Evolutionary conservation across 2,797 vertebrate species (phyloP), one percentile per base, ranked within the genome.

Genomic region (Argya squamiceps): DNA sequence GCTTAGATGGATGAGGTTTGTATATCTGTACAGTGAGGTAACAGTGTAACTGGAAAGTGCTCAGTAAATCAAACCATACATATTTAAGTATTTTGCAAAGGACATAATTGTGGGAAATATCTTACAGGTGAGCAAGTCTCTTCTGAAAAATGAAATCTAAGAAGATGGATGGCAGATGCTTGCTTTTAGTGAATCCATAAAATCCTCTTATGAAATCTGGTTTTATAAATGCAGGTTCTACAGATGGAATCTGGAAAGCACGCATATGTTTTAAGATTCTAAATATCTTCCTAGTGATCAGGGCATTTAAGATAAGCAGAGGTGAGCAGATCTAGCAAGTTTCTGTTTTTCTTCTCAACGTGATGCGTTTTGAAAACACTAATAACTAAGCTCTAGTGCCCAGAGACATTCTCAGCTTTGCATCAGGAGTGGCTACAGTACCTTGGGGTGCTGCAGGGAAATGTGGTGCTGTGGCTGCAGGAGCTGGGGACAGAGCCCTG

Each of bases 141-240:
- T 44, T 89, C 92, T 87, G 84, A 92, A 95, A 92, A 89, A 87
- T 74, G 56, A 94, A 87, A 79, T 67, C 30, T 62, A 79, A 91
- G 76, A 92, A 46, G 71, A 89, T 55, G 79, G 71, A 89, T 55
- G 79, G n/a, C 91, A 91, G 64, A 63, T 85, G 43, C 49, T 92
- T 76, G 43, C 36, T 81, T 86, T 95, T 88, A 85, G 29, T 88
- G 11, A 44, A 62, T 84, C 46, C n/a, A 68, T 89, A 75, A 88
- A 94, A 83, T 68, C 77, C 20, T 80, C 23, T 23, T 64, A 63
- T 26, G 37, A 81, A 71, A 88, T 44, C 75, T 74, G 83, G 21
- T 91, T 94, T 91, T 93, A 24, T 79, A 53, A 80, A 88, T 96
- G 58, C 20, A 71, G 68, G 44, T 65, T 55, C 15, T 81, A 34